Conservation (phyloP, 2,888 invertebrate species). For the Heliconius cydno region DNA sequence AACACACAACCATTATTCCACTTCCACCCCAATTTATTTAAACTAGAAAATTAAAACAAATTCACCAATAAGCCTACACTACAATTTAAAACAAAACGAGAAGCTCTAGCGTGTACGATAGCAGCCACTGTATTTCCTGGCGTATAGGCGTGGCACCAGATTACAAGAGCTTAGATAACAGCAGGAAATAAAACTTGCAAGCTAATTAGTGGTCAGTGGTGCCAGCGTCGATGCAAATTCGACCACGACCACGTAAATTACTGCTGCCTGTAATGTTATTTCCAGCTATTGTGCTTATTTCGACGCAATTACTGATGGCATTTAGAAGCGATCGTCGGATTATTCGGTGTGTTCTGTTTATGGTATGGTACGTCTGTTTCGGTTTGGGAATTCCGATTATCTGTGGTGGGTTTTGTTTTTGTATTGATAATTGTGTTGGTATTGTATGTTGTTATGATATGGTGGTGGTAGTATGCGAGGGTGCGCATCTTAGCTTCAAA, state of each 20-base stretch:
- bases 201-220: conserved; percentile 69
- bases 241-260: conserved; percentile 61
- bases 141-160: conserved; percentile 66
- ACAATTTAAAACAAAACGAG: conserved; percentile 19
- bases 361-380: conserved; percentile 19
- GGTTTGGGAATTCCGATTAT: conserved; percentile 27
- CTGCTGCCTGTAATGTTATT: conserved; percentile 48
- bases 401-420: conserved; percentile 3
- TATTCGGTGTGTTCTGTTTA: conserved; percentile 17
- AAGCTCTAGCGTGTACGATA: conserved; percentile 18
- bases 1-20: no score
- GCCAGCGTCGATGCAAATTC: conserved; percentile 66
- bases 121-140: conserved; percentile 41
- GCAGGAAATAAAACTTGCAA: conserved; percentile 78
- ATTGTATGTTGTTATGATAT: background rate
- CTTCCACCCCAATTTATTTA: no score
- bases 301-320: conserved; percentile 45
- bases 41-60: background rate
- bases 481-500: no score
- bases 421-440: background rate
- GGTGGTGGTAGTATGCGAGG: no score
- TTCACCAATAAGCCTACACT: background rate
- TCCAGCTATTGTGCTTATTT: conserved; percentile 50
- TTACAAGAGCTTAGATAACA: conserved; percentile 75
- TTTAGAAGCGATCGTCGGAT: conserved; percentile 37